These are phyloP conservation scores for Paracyclopina nana DNA, from an alignment of 1,140 invertebrate species.

Conservation along the genomic window DNA sequence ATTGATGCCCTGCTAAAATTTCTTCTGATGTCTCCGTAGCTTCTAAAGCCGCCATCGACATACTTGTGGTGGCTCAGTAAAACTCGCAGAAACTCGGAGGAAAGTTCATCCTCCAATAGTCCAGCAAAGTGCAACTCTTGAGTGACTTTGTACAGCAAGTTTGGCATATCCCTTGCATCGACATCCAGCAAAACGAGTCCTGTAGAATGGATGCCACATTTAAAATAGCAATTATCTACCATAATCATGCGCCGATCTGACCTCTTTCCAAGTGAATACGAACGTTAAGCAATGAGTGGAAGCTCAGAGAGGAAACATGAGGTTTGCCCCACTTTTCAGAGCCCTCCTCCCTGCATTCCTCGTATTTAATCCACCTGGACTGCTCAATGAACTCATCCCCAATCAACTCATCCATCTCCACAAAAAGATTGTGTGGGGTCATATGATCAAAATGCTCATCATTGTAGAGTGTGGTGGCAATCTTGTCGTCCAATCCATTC, in stretches of 20 bases:
- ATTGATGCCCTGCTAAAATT: too few relatives aligned
- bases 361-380: conserved; percentile 37
- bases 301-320: conserved; percentile 77
- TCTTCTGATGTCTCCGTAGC: conserved; percentile 43
- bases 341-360: conserved; percentile 35
- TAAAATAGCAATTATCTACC: too few relatives aligned
- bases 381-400: conserved; percentile 11
- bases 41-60: conserved; percentile 53
- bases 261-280: conserved; percentile 3
- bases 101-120: conserved; percentile 57
- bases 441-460: too few relatives aligned
- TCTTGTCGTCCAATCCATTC: too few relatives aligned
- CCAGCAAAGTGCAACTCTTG: conserved; percentile 71
- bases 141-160: conserved; percentile 59
- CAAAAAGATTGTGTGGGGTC: conserved; percentile 15
- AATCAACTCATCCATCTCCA: conserved; percentile 15
- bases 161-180: conserved; percentile 66
- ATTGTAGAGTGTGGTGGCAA: too few relatives aligned
- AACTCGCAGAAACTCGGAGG: conserved; percentile 56
- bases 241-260: too few relatives aligned
- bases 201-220: too few relatives aligned
- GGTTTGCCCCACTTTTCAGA: conserved; percentile 36
- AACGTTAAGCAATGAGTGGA: conserved; percentile 53
- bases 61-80: conserved; percentile 62
- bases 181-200: conserved; percentile 61